Percentiles rank a stretch among this genome's conserved stretches.
Evolutionary conservation across 2,113 vertebrate species (phyloP).

Genomic region (Gallinago undulata): DNA sequence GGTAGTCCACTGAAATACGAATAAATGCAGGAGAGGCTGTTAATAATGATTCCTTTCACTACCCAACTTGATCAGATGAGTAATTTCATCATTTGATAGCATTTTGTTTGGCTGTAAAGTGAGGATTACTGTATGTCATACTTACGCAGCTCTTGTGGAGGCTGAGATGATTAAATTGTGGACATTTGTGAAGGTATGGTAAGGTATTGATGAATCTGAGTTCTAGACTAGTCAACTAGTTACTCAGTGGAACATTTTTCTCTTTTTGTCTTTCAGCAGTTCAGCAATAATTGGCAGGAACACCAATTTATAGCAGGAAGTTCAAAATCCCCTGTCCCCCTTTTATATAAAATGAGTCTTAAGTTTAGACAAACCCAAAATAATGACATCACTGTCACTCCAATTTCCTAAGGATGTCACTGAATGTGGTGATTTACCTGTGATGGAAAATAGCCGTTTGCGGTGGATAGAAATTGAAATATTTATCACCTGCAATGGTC

Average conservation of each 20-base stretch:
- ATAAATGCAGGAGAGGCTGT: background rate
- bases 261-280: background rate
- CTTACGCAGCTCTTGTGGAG: background rate
- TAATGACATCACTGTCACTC: background rate
- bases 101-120: background rate
- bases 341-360: background rate
- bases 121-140: background rate
- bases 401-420: background rate
- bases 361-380: background rate
- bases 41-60: background rate
- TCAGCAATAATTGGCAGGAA: background rate
- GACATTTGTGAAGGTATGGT: background rate
- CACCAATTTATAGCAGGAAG: background rate
- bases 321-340: background rate
- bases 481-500: background rate
- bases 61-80: background rate
- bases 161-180: background rate
- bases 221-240: background rate
- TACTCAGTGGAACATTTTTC: background rate
- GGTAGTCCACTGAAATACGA: background rate
- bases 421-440: background rate
- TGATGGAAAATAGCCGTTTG: background rate
- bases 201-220: background rate
- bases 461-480: background rate
- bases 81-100: background rate